phyloP scores from a whole-genome alignment of 2,113 vertebrate species.

The Phylloscopus trochiloides region DNA sequence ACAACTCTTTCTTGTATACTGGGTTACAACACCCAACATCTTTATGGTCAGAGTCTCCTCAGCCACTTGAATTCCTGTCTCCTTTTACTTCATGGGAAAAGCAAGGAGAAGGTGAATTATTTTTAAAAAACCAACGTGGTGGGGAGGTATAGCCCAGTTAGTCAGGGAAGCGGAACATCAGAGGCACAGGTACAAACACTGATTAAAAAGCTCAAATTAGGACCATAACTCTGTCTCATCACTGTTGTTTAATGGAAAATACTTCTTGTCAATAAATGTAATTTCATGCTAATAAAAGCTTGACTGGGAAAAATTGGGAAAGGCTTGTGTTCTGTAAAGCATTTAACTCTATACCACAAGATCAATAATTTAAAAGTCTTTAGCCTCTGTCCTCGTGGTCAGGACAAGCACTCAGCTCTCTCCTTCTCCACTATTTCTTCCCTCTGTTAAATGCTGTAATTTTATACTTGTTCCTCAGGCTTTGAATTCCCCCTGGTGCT shows the following conservation, averaged over 20 bases:
- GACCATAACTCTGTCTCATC: no score
- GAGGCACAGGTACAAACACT: background rate
- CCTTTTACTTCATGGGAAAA: background rate
- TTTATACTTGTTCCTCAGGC: background rate
- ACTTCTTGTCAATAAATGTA: background rate
- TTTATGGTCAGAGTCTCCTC: background rate
- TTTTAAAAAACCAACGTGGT: accelerated
- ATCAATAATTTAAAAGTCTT: background rate
- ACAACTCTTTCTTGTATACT: background rate
- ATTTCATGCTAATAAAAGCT: background rate
- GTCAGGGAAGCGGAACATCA: background rate
- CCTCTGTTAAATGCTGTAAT: background rate
- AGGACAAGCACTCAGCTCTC: background rate
- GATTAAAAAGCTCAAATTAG: background rate
- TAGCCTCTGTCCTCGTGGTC: background rate
- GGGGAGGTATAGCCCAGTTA: no score
- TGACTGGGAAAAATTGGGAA: background rate
- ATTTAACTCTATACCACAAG: background rate
- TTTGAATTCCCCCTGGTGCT: background rate
- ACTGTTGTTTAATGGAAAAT: background rate
- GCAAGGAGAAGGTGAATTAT: background rate
- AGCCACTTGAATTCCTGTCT: background rate
- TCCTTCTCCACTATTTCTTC: background rate
- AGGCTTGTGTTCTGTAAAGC: background rate
- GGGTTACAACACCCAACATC: background rate